Conservation (phyloP, 2,113 vertebrate genomes). For the Butastur rufipennis region DNA sequence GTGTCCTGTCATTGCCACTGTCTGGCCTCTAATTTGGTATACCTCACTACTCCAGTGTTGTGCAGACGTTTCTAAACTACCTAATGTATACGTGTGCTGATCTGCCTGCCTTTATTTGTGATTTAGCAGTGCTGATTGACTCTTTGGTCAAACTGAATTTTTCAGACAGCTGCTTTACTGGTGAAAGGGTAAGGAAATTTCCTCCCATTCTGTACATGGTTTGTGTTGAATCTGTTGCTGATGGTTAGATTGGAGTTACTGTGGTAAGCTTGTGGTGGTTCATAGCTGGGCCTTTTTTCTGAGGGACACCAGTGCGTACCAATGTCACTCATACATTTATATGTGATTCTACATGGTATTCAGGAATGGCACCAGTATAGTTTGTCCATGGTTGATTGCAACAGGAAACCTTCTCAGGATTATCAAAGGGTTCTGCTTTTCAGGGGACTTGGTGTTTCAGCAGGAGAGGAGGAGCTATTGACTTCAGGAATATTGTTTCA, state of each 20-base stretch:
- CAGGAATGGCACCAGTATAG: accelerated
- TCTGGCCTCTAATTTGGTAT: neutral
- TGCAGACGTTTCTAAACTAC: neutral
- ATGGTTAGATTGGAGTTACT: neutral
- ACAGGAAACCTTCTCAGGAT: neutral
- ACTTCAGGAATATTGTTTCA: neutral
- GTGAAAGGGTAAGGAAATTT: neutral
- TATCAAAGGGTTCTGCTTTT: neutral
- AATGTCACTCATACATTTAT: neutral
- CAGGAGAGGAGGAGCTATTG: neutral
- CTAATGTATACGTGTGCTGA: neutral
- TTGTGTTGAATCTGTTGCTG: neutral
- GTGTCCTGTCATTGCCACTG: neutral
- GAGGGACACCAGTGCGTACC: neutral
- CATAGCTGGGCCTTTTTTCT: neutral
- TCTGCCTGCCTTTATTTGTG: neutral
- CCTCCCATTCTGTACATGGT: neutral
- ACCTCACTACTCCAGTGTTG: neutral
- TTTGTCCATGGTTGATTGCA: neutral
- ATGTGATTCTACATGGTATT: neutral
- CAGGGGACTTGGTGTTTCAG: neutral
- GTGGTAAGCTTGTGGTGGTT: accelerated
- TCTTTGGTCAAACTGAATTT: neutral
- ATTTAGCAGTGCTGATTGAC: neutral
- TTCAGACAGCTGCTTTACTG: neutral